Evolutionary conservation across 1,140 invertebrate species (phyloP).

Genomic region (Choristoneura fumiferana): DNA sequence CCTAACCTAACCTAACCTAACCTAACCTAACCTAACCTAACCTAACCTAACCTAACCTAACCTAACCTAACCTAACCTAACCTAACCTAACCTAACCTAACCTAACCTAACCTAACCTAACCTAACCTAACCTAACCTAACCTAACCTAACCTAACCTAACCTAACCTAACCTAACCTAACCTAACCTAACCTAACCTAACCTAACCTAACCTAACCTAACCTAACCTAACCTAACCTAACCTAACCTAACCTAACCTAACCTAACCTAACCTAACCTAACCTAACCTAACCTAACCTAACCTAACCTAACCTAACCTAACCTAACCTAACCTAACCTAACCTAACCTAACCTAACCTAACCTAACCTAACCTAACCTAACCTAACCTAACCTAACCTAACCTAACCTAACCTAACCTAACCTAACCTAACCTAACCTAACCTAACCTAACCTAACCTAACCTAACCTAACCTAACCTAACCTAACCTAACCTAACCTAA

Average conservation of each 20-base stretch:
- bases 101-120: slow-evolving; percentile 4
- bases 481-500: neutral
- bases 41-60: no score
- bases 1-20: no score
- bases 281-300: slow-evolving; percentile 17
- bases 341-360: slow-evolving; percentile 11
- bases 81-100: no score
- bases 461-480: no score
- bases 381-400: slow-evolving; percentile 7
- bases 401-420: neutral
- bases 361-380: no score
- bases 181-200: slow-evolving; percentile 23
- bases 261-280: no score
- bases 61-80: no score
- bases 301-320: slow-evolving; percentile 15
- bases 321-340: slow-evolving; percentile 15
- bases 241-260: slow-evolving; percentile 8
- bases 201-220: slow-evolving; percentile 22
- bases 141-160: neutral
- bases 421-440: neutral
- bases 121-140: no score
- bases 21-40: no score
- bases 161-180: slow-evolving; percentile 14
- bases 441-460: neutral
- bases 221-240: slow-evolving; percentile 21